Base-by-base conservation (phyloP, 2,113 vertebrate genomes). In the Salvelinus sp. region DNA sequence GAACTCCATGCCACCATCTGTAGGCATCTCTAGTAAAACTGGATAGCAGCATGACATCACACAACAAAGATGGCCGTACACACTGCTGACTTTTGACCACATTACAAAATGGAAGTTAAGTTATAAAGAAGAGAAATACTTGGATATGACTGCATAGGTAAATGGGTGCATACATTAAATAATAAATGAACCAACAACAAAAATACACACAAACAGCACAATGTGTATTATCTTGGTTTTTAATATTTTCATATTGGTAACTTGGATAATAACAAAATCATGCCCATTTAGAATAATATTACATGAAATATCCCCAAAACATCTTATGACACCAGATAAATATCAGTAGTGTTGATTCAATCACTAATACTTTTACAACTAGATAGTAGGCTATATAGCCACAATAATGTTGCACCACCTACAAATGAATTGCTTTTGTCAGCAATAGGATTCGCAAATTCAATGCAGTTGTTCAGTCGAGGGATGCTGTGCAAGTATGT, bases 401-500 rank as follows among this genome's bases (percentile, higher is more conserved):
- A 10, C 38, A 44, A 44, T 38, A 38, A 38, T 38, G 38, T 44
- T 44, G 38, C 1, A 6, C 7, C 38, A 44, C 38, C 38, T 57
- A 57, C 18, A 38, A 33, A 68, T 14, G 2, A 68, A 13, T 33
- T 68, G 6, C 16, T 68, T 1, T 68, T 68, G 18, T 44, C 64
- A 22, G 63, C 22, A 65, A 13, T 20, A 14, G 13, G 5, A 54
- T 54, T 3, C 16, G 16, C 3, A 54, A 18, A 54, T 7, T 25
- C 66, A 33, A 7, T 68, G 14, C 18, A 38, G 66, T 7, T 33
- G 28, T 67, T 67, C 27, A 33, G 14, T 67, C 16, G 14, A 67
- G 65, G 28, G 72, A 77, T 75, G 80, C 69, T 79, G 68, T 80
- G 79, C 88, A 86, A 71, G 85, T 90, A 76, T 90, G 85, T 92